Conservation (phyloP, 2,113 vertebrate species). For the Oceanites oceanicus region DNA sequence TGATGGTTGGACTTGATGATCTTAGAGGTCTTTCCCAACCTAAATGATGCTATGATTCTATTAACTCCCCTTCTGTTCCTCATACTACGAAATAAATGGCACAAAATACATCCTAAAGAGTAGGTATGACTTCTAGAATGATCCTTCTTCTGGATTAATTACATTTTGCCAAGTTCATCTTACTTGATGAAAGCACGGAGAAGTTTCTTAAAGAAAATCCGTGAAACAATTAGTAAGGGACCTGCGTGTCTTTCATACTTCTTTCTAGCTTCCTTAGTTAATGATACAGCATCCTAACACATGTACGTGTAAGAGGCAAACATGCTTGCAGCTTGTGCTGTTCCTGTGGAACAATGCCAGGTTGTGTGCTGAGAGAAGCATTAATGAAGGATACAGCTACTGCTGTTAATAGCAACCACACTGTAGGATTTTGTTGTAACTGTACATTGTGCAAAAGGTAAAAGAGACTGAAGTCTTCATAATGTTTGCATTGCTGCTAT, state of each 20-base stretch:
- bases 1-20: too few species aligned
- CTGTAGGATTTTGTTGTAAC: background rate
- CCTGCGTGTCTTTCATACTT: background rate
- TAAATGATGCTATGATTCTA: too few species aligned
- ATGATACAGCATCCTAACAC: background rate
- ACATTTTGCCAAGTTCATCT: background rate
- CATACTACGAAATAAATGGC: background rate
- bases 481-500: background rate
- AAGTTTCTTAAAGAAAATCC: background rate
- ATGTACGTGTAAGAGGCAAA: rapidly evolving
- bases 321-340: background rate
- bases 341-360: rapidly evolving
- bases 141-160: background rate
- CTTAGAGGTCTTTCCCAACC: too few species aligned
- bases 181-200: background rate
- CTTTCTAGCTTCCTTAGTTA: background rate
- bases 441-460: background rate
- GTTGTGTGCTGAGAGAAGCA: background rate
- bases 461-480: background rate
- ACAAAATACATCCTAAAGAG: background rate
- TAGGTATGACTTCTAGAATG: background rate
- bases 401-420: background rate
- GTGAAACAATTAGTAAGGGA: background rate
- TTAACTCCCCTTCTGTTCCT: background rate
- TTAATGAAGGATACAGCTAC: background rate